Percentiles rank a stretch among this genome's conserved stretches.
phyloP scores from a whole-genome alignment of 1,140 invertebrate species.

The Eriocheir sinensis region DNA sequence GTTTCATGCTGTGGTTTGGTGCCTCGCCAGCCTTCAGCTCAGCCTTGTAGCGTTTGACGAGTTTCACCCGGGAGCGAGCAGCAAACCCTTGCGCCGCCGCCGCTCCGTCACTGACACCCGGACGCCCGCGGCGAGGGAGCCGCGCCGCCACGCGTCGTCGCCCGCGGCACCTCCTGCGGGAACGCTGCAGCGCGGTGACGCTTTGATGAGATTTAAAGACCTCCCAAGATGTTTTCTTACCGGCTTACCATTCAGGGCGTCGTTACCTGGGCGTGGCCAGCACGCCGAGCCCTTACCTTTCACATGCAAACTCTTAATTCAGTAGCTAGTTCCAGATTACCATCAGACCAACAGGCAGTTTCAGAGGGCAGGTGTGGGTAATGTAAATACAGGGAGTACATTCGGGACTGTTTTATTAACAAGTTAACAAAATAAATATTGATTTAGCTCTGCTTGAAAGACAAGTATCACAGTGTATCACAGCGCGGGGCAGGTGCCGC shows the following conservation, averaged over 20 bases:
- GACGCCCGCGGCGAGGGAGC: background rate
- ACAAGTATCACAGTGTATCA: constrained; percentile 72
- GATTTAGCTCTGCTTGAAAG: constrained; percentile 66
- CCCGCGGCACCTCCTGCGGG: background rate
- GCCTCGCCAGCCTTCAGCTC: too few species aligned
- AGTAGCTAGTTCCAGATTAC: background rate
- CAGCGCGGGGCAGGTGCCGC: constrained; percentile 51
- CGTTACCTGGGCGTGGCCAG: background rate
- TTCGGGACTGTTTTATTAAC: constrained; percentile 75
- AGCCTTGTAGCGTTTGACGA: too few species aligned
- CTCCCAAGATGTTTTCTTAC: background rate
- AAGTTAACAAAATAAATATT: constrained; percentile 74
- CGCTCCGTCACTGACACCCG: background rate
- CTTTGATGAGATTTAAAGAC: background rate
- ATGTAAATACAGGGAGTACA: constrained; percentile 40
- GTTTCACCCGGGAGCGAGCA: too few species aligned
- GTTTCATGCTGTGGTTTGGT: too few species aligned
- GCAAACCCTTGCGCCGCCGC: too few species aligned
- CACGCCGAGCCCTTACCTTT: too few species aligned
- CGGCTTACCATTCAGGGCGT: too few species aligned
- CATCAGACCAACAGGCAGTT: background rate
- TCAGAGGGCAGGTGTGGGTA: background rate
- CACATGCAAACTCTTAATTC: too few species aligned
- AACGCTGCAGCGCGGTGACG: background rate
- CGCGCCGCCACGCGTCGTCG: background rate